Conservation (phyloP, 2,888 invertebrate species). For the Apantesis nais region DNA sequence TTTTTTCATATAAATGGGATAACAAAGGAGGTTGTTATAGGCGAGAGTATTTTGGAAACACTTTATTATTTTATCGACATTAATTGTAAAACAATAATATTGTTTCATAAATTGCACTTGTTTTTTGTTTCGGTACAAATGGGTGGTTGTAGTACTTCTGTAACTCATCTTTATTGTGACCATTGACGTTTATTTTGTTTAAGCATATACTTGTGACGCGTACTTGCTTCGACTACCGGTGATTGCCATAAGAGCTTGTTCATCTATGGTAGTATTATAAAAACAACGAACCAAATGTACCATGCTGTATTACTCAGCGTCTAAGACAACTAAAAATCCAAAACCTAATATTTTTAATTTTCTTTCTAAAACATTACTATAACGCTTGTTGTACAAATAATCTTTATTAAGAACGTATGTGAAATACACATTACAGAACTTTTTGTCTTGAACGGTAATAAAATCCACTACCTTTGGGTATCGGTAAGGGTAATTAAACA, state of each 20-base stretch:
- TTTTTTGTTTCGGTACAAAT: not conserved
- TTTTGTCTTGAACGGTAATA: not conserved
- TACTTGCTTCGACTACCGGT: slow-evolving; percentile 32
- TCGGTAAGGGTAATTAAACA: too few relatives aligned
- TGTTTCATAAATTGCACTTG: not conserved
- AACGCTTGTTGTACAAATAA: too few relatives aligned
- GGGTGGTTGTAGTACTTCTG: slow-evolving; percentile 22
- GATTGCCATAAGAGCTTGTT: slow-evolving; percentile 18
- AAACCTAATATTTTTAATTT: too few relatives aligned
- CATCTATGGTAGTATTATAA: slow-evolving; percentile 19
- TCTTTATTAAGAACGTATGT: too few relatives aligned
- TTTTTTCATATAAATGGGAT: slow-evolving; percentile 24
- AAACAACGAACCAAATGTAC: slow-evolving; percentile 2
- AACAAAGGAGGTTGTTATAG: slow-evolving; percentile 13
- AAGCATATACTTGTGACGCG: slow-evolving; percentile 36
- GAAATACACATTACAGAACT: not conserved
- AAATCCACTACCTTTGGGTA: too few relatives aligned
- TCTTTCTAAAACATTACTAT: too few relatives aligned
- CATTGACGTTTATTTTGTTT: slow-evolving; percentile 43
- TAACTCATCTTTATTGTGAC: slow-evolving; percentile 12
- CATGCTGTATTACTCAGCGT: not conserved
- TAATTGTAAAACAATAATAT: not conserved
- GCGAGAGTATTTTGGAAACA: not conserved
- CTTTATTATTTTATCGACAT: not conserved
- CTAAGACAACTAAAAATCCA: not conserved